A percentile compares a stretch with the other conserved stretches of the same genome.
phyloP scores from a whole-genome alignment of 2,888 invertebrate species.

The Lampropteryx suffumata region DNA sequence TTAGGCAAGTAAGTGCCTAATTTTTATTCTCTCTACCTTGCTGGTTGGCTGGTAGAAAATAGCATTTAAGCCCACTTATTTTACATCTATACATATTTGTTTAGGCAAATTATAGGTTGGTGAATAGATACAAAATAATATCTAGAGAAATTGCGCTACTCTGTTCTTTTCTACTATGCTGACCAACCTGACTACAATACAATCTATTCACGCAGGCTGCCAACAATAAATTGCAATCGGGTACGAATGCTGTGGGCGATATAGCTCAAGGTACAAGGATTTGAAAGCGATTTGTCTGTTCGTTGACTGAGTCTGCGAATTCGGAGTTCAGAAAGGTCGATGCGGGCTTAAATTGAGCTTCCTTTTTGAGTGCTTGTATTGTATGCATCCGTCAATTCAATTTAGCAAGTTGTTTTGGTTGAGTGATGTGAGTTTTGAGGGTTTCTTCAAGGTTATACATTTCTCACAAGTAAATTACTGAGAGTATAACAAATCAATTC shows the following conservation, averaged over 20 bases:
- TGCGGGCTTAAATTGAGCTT: slow-evolving; percentile 13
- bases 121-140: too few relatives aligned
- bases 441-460: background rate
- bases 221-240: slow-evolving; percentile 50
- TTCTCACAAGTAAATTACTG: too few relatives aligned
- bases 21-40: too few relatives aligned
- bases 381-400: slow-evolving; percentile 15
- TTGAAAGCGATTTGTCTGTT: slow-evolving; percentile 48
- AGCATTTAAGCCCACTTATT: too few relatives aligned
- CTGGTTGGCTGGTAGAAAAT: too few relatives aligned
- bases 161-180: slow-evolving; percentile 6
- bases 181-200: slow-evolving; percentile 22
- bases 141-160: slow-evolving; percentile 26
- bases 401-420: slow-evolving; percentile 9
- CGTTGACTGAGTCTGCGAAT: slow-evolving; percentile 32
- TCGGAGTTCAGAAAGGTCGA: slow-evolving; percentile 5
- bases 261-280: slow-evolving; percentile 45
- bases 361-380: slow-evolving; percentile 11
- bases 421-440: background rate
- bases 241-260: slow-evolving; percentile 52
- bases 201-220: slow-evolving; percentile 30
- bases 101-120: too few relatives aligned
- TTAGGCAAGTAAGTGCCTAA: too few relatives aligned
- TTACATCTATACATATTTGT: too few relatives aligned
- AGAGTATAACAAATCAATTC: too few relatives aligned